These are phyloP conservation scores for Cyphomyrus discorhynchus DNA, from an alignment of 2,113 vertebrate genomes.

Conservation along the genomic window DNA sequence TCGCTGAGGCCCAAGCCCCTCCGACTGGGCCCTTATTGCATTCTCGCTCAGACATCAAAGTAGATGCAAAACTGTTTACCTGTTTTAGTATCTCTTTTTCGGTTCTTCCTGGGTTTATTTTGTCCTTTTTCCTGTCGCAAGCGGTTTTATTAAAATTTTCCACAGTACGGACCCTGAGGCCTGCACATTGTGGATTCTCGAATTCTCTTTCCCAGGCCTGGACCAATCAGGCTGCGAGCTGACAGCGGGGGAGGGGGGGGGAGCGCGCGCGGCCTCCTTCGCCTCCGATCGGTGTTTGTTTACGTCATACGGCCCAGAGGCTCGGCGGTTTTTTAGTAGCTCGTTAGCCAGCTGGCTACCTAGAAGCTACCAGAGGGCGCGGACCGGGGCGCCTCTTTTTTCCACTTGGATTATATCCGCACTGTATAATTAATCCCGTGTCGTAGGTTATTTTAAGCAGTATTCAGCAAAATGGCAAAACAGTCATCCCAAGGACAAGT, in stretches of 20 bases:
- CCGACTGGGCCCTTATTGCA: conserved; percentile 56
- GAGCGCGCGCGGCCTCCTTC: conserved; percentile 67
- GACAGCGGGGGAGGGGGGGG: conserved; percentile 63
- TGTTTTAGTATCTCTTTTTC: conserved; percentile 52
- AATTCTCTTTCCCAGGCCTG: conserved; percentile 71
- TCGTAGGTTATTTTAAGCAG: not conserved
- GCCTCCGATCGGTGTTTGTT: conserved; percentile 60
- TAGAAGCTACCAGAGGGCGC: not conserved
- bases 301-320: conserved; percentile 55
- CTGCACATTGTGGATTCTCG: conserved; percentile 71
- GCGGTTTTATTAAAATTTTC: conserved; percentile 66
- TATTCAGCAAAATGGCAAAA: not conserved
- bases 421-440: not conserved
- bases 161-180: conserved; percentile 68
- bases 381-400: not conserved
- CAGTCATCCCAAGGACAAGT: not conserved
- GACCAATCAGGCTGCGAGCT: conserved; percentile 73
- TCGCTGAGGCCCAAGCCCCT: conserved; percentile 61
- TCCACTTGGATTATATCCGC: not conserved
- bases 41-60: conserved; percentile 37
- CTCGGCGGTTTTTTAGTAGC: not conserved
- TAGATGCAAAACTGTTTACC: conserved; percentile 55
- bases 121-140: conserved; percentile 47
- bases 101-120: conserved; percentile 43
- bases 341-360: not conserved